Percentiles rank a stretch among this genome's conserved stretches.
Conservation (phyloP, 2,797 vertebrate species). For the Scyliorhinus canicula region DNA sequence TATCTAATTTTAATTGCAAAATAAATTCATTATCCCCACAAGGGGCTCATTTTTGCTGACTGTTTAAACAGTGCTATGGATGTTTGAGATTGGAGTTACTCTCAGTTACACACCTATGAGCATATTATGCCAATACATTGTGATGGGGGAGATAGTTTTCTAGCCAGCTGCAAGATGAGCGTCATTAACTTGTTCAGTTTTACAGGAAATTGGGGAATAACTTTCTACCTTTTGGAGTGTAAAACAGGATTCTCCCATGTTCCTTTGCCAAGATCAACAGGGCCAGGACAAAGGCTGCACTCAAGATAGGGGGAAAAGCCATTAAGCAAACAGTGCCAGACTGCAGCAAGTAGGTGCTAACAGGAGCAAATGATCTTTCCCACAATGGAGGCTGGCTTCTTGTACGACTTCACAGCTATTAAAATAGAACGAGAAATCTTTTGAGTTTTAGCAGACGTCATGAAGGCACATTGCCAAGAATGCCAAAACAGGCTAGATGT, state of each 20-base stretch:
- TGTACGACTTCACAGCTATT: neutral
- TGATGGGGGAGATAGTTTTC: neutral
- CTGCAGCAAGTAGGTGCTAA: neutral
- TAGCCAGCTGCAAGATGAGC: neutral
- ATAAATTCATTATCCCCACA: neutral
- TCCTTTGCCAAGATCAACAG: conserved; percentile 33
- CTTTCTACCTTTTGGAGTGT: neutral
- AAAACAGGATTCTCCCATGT: conserved; percentile 25
- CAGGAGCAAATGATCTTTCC: neutral
- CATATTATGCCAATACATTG: neutral
- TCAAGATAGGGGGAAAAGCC: conserved; percentile 34
- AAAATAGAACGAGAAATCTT: neutral
- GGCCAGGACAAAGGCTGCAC: conserved; percentile 17
- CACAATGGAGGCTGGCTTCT: neutral
- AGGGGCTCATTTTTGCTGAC: neutral
- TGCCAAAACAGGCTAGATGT: neutral
- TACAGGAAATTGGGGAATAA: conserved; percentile 37
- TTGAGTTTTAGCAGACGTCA: neutral
- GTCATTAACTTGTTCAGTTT: neutral
- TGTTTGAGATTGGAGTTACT: neutral
- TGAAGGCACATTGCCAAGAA: neutral
- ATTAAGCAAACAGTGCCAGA: conserved; percentile 21
- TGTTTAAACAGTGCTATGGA: neutral
- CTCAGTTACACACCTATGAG: neutral
- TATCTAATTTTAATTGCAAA: neutral